phyloP scores from a whole-genome alignment of 2,888 invertebrate genomes.

The Chrysolina americana region DNA sequence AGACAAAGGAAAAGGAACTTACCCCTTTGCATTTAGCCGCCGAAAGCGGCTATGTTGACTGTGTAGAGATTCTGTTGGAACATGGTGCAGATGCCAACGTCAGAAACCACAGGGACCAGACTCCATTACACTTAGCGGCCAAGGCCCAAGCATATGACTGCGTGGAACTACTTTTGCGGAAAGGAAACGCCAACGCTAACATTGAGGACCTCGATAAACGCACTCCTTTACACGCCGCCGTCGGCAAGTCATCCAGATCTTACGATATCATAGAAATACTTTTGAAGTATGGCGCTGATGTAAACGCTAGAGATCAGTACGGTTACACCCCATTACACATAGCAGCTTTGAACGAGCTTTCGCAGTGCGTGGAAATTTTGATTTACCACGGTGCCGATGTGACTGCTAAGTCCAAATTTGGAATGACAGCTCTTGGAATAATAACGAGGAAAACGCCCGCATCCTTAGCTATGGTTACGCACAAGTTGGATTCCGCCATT shows the following conservation, averaged over 20 bases:
- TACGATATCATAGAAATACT: conserved; percentile 86
- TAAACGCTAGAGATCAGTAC: conserved; percentile 87
- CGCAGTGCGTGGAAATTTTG: conserved; percentile 87
- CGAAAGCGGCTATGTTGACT: conserved; percentile 88
- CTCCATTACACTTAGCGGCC: conserved; percentile 88
- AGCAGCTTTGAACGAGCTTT: conserved; percentile 87
- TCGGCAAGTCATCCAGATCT: conserved; percentile 86
- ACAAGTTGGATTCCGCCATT: conserved; percentile 86
- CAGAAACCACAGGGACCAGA: conserved; percentile 85
- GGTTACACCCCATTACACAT: conserved; percentile 90
- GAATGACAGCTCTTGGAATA: conserved; percentile 88
- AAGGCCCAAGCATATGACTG: conserved; percentile 86
- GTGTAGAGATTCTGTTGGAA: conserved; percentile 81
- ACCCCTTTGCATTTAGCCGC: conserved; percentile 90
- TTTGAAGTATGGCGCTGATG: conserved; percentile 85
- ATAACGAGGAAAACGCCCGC: conserved; percentile 90
- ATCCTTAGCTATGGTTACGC: conserved; percentile 85
- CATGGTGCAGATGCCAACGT: conserved; percentile 83
- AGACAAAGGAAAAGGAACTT: conserved; percentile 82
- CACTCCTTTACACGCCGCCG: conserved; percentile 86
- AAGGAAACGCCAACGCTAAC: conserved; percentile 84
- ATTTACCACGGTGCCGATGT: conserved; percentile 90
- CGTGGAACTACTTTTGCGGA: conserved; percentile 82
- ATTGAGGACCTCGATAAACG: conserved; percentile 86
- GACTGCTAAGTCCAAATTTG: conserved; percentile 90